A percentile compares a stretch with the other conserved stretches of the same genome.
Conservation (phyloP, 2,113 vertebrate genomes). For the Elaphurus davidianus region DNA sequence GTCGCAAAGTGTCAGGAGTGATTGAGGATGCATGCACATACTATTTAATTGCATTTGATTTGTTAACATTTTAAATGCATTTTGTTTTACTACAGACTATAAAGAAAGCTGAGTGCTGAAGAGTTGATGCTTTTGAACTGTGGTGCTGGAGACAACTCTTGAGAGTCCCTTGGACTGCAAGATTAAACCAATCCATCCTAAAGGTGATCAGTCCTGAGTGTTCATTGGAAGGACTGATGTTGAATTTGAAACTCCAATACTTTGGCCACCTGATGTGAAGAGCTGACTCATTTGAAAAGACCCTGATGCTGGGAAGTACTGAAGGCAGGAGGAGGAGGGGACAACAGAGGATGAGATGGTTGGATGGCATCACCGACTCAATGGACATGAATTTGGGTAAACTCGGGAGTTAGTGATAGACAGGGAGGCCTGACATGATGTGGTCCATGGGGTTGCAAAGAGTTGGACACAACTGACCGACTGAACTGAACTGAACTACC, state of each 20-base stretch:
- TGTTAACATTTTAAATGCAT: conserved; percentile 42
- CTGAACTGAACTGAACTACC: not conserved
- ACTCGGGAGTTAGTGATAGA: not conserved
- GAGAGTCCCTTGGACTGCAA: not conserved
- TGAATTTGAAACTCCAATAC: not conserved
- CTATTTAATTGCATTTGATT: not conserved
- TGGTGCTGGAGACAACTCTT: not conserved
- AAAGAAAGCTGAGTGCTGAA: not conserved
- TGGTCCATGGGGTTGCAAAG: not conserved
- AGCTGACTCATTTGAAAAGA: not conserved
- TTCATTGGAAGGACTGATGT: not conserved
- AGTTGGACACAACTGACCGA: fast-evolving
- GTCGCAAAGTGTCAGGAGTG: not conserved
- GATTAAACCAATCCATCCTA: not conserved
- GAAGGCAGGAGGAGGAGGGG: not conserved
- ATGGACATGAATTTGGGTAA: not conserved
- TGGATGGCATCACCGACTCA: not conserved
- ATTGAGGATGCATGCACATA: not conserved
- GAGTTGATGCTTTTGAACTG: not conserved
- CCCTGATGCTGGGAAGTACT: not conserved
- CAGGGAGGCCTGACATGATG: not conserved
- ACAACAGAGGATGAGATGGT: not conserved
- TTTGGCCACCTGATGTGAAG: not conserved
- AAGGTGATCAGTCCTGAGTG: not conserved
- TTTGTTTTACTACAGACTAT: not conserved